Evolutionary conservation across 2,888 invertebrate species (phyloP), one percentile per base, ranked within the genome.

Genomic region (Drosophila trichaetosa): DNA sequence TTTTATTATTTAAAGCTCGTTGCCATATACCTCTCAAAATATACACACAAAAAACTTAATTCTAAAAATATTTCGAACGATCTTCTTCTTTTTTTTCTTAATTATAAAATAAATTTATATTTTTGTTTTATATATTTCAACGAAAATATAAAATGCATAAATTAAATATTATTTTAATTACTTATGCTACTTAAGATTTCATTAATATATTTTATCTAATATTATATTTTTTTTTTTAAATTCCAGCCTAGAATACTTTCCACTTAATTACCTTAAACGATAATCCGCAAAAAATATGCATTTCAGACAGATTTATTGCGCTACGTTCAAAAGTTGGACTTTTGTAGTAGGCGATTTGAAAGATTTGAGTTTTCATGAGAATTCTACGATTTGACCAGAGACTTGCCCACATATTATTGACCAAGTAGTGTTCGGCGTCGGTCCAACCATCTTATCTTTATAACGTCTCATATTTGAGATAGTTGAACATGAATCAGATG

Each of bases 361-460:
- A 27, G 34, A 18, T 10, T 10, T 73, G 34, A 6, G 18, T 10
- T 73, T 56, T 16, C 10, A 48, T 63, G 56, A 52, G 69, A 64
- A 27, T 16, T 16, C 16, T 10, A 31, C 21, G 29, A 21, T 27
- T 27, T 38, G 38, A 21, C 29, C 40, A n/a, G n/a, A 29, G 29
- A 3, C 18, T 21, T 46, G 38, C 42, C 46, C 38, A 58, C 38
- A 42, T 13, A 29, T 57, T 21, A 21, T 33, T 42, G 42, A 31
- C 33, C 69, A 53, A 18, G 31, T 36, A 18, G 31, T 48, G 48
- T 16, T 31, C 11, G 38, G 38, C 27, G 27, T 2, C 21, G 13
- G 13, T 13, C 13, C 46, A 46, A 24, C 27, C 27, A 48, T 3
- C 10, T 1, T 73, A 78, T 78, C 76, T 78, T 78, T 73, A 78